Base-by-base conservation (phyloP, 2,888 invertebrate genomes). In the Aporophyla nigra region DNA sequence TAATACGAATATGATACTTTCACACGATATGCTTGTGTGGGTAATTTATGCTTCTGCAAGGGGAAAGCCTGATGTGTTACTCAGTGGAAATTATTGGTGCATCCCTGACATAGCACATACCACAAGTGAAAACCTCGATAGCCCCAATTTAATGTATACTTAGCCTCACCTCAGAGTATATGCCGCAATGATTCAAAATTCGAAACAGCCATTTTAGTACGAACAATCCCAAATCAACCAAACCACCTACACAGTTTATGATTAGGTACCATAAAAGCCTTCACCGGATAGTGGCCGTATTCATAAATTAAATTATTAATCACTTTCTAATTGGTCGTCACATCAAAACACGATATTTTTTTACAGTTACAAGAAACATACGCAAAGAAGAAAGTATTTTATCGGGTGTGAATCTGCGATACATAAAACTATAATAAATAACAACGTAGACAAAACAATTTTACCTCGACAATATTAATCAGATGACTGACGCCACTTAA, bases 61-160 rank as follows among this genome's bases (percentile, higher is more conserved):
- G 90, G 87, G 91, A 92, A 92, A 93, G 92, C 90, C 78, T 82
- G 86, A 78, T 85, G 73, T 86, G 84, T 74, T 83, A 86, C 76
- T 73, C 76, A 71, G 78, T 85, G 91, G 91, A 94, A 94, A 92
- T 93, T 93, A 93, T 90, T 93, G 90, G 91, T 93, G 93, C 93
- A 94, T 93, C 91, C 93, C 92, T 91, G 86, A 92, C 88, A 90
- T 86, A 89, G 84, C 85, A 90, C 90, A 92, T 91, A 88, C 89
- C 89, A 86, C 76, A 72, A 86, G 87, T 84, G 86, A 90, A 90
- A 87, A 83, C 78, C 80, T 61, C 61, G 72, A 70, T 74, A 78
- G 78, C 74, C 69, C 71, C 81, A 82, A 74, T 82, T 72, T 65
- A 63, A 61, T 61, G 40, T 27, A 82, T 51, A 71, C 12, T 62